These are phyloP conservation scores for Lepus oiostolus DNA, from an alignment of 2,797 vertebrate species.

Conservation along the genomic window DNA sequence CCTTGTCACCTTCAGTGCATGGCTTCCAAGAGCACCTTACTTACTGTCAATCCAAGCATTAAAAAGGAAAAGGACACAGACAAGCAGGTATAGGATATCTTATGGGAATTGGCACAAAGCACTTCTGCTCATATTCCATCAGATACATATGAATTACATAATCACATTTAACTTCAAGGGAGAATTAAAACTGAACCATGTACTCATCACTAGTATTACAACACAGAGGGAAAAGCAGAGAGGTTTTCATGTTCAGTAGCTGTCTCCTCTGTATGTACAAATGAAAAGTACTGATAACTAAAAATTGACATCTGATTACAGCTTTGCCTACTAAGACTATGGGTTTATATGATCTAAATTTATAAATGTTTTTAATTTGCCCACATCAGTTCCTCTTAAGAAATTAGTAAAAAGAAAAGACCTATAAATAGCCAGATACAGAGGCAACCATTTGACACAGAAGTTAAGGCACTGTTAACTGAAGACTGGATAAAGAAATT, in stretches of 20 bases:
- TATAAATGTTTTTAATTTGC: slow-evolving; percentile 16
- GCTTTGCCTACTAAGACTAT: background rate
- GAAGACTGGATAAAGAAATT: too few relatives aligned
- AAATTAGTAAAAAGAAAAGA: slow-evolving; percentile 23
- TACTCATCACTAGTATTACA: background rate
- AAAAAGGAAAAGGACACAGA: background rate
- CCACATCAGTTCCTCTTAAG: background rate
- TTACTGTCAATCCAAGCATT: background rate
- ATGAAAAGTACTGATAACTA: background rate
- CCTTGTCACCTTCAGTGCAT: background rate
- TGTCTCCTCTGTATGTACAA: background rate
- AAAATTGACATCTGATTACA: background rate
- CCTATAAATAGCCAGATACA: background rate
- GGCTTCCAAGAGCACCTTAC: background rate
- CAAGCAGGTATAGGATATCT: fast-evolving
- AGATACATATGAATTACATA: background rate
- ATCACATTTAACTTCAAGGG: background rate
- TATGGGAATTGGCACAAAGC: background rate
- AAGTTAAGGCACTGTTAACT: too few relatives aligned
- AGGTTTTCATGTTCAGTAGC: background rate
- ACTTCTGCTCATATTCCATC: background rate
- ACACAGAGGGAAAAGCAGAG: background rate
- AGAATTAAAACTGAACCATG: background rate
- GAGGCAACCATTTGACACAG: background rate
- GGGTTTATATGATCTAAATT: background rate